phyloP scores from a whole-genome alignment of 2,797 vertebrate species.

The Mus spretus region DNA sequence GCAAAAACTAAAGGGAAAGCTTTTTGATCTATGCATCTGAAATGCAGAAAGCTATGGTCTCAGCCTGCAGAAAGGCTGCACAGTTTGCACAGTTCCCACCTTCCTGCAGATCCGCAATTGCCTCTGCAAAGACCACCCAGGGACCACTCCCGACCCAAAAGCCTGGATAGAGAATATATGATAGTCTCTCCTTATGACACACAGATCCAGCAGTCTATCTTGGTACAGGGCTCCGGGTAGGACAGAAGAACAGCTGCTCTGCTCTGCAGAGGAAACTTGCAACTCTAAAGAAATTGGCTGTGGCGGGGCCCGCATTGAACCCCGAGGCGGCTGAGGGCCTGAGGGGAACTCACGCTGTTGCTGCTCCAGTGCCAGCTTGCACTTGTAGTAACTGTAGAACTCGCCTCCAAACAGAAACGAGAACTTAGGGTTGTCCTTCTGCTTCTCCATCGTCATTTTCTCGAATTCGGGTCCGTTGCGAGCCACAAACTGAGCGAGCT shows the following conservation, averaged over 20 bases:
- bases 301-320: background rate
- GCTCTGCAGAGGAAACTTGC: background rate
- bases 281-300: background rate
- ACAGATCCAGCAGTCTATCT: background rate
- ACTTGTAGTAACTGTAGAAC: conserved; percentile 98
- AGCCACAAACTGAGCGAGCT: conserved; percentile 98
- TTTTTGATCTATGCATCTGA: background rate
- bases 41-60: background rate
- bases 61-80: background rate
- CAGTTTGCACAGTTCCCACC: background rate
- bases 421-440: conserved; percentile 99
- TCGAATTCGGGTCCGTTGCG: conserved; percentile 98
- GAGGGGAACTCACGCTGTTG: conserved; percentile 94
- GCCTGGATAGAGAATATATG: background rate
- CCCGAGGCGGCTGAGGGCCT: background rate
- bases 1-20: background rate
- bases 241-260: background rate
- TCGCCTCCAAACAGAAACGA: conserved; percentile 99
- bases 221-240: background rate
- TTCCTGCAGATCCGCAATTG: background rate
- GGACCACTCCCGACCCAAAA: background rate
- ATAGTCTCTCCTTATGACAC: conserved; percentile 5
- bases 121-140: background rate
- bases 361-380: conserved; percentile 96
- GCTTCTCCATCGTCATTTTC: conserved; percentile 99